Base-by-base conservation (phyloP, 2,888 invertebrate genomes). In the Ophonus ardosiacus region DNA sequence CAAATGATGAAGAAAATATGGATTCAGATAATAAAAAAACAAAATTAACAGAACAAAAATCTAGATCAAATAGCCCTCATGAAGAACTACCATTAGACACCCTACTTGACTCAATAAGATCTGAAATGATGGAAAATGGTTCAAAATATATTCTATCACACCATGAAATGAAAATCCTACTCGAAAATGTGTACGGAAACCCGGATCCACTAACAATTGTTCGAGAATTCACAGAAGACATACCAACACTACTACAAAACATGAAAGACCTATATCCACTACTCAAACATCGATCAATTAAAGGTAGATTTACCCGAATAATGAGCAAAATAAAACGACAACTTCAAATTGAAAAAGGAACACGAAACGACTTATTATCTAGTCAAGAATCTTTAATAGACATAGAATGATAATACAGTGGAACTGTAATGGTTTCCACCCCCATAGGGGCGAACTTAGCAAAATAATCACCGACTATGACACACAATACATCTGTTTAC, bases 141-240 rank as follows among this genome's bases (percentile, higher is more conserved):
- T 40, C 7, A 7, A 57, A 57, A 57, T 57, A 57, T 57, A 57
- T 57, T 15, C 15, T 57, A 17, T 2, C 15, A n/a, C 17, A 57
- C 6, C 15, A 57, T 2, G 57, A 57, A 57, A 57, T 57, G 56
- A 57, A 57, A n/a, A n/a, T n/a, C n/a, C n/a, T n/a, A n/a, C n/a
- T n/a, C n/a, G 57, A 57, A 57, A 57, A 57, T 15, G 6, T 57
- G n/a, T 57, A 57, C 57, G 57, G 57, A 57, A 57, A 57, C 57
- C 17, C 57, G n/a, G 57, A 57, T 5, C 57, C n/a, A 57, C 57
- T 57, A 57, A 15, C 17, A 57, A 57, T 57, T 15, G 57, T n/a
- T 3, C 13, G 57, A 57, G 57, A 57, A 57, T 57, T n/a, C n/a
- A n/a, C n/a, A n/a, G n/a, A n/a, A n/a, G n/a, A n/a, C n/a, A n/a